Conservation (phyloP, 2,797 vertebrate genomes). For the Heteromormyrus szaboi region DNA sequence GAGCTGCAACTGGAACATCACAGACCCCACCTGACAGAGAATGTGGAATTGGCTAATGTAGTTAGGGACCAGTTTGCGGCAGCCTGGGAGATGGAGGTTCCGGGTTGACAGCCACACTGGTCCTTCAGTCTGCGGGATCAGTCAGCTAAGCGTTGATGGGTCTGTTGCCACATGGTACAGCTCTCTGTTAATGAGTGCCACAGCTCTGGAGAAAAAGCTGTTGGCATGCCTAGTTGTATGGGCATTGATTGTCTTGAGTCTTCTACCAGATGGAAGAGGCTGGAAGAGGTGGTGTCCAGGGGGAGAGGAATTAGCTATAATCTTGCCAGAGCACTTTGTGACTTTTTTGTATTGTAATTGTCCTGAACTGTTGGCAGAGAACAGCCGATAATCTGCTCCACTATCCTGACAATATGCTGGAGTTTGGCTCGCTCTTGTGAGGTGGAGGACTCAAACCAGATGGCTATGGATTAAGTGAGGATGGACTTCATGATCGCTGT, state of each 20-base stretch:
- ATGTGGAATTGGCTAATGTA: not conserved
- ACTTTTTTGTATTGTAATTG: not conserved
- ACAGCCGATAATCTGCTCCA: not conserved
- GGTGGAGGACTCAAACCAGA: too few relatives aligned
- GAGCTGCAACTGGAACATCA: not conserved
- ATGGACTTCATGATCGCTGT: too few relatives aligned
- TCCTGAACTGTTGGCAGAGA: not conserved
- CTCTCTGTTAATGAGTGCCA: not conserved
- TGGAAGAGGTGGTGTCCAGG: not conserved
- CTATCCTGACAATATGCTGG: not conserved
- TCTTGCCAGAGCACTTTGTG: not conserved
- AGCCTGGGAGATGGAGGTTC: not conserved
- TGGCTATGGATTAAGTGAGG: too few relatives aligned
- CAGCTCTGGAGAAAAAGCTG: not conserved
- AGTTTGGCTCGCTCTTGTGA: not conserved
- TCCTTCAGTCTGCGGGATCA: not conserved
- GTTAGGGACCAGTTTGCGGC: not conserved
- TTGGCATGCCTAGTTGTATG: not conserved
- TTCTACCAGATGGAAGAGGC: not conserved
- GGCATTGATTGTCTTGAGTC: not conserved
- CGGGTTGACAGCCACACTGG: not conserved
- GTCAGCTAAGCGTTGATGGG: not conserved
- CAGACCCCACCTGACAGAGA: not conserved
- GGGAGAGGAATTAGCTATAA: not conserved
- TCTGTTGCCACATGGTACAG: not conserved